Evolutionary conservation across 2,113 vertebrate species (phyloP), one percentile per base, ranked within the genome.

Genomic region (Danio rerio): DNA sequence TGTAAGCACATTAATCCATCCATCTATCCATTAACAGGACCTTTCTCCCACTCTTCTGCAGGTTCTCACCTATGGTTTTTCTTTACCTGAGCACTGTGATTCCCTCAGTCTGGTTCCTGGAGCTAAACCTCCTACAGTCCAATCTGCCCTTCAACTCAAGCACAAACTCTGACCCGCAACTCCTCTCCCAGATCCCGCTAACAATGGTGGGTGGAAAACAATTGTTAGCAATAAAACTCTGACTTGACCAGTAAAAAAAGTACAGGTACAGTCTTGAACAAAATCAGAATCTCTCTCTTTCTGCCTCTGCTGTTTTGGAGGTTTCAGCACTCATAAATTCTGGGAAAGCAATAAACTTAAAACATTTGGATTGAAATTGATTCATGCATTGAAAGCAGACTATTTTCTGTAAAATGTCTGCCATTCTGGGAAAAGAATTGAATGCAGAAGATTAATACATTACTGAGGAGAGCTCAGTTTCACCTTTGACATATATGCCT

Each of bases 61-160:
- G 91, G 92, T 92, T 93, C 86, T 93, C 93, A 82, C 93, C 92
- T 18, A 93, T 93, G 92, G 91, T 93, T 58, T 93, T 94, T 86
- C 91, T 94, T 61, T 93, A 93, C 86, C 92, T 94, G 77, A 91
- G 93, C 82, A 92, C 92, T 73, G 91, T 92, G 85, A 89, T 93
- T 81, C 93, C 91, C 0, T 94, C 92, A 61, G 91, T 94, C 87
- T 94, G 93, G 93, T 93, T 92, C 79, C 87, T 94, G 87, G 93
- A 94, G 87, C 90, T 93, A 4, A 92, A 90, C 87, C 88, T 93
- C 88, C 86, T 93, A 62, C 90, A 91, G 86, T 87, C 88, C 86
- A 93, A 90, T 58, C 82, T 89, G 71, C 86, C 90, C 10, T 79
- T 86, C 88, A 92, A 92, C 84, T 80, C 79, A 40, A 91, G 90